A percentile compares a stretch with the other conserved stretches of the same genome.
These are phyloP conservation scores for Drosophila macrothrix DNA, from an alignment of 2,888 invertebrate genomes.

Conservation along the genomic window DNA sequence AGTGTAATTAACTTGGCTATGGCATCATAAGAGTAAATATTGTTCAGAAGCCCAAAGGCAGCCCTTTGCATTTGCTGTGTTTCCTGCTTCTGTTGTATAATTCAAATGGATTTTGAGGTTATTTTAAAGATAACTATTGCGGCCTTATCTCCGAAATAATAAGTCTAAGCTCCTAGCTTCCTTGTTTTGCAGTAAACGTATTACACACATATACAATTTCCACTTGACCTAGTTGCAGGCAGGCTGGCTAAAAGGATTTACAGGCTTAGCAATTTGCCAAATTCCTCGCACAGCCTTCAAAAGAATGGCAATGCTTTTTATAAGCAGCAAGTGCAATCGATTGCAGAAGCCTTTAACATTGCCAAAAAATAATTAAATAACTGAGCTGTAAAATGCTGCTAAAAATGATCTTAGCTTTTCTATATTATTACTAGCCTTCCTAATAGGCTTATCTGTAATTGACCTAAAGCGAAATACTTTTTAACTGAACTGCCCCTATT, in stretches of 20 bases:
- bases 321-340: constrained; percentile 37
- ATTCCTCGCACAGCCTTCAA: constrained; percentile 27
- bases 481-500: not conserved
- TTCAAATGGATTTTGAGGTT: constrained; percentile 75
- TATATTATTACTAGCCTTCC: constrained; percentile 10
- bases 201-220: constrained; percentile 62
- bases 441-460: constrained; percentile 15
- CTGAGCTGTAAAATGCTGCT: constrained; percentile 21
- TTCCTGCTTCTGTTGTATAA: constrained; percentile 57
- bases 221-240: constrained; percentile 69
- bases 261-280: constrained; percentile 52
- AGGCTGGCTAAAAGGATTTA: constrained; percentile 57
- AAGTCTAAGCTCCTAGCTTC: constrained; percentile 53
- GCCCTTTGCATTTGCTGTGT: constrained; percentile 11
- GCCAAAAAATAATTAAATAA: constrained; percentile 42
- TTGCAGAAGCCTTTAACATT: constrained; percentile 31
- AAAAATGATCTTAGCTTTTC: not conserved
- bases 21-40: constrained; percentile 7
- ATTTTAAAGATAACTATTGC: constrained; percentile 72
- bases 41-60: constrained; percentile 7
- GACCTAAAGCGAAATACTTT: constrained; percentile 19
- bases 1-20: constrained; percentile 77
- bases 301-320: constrained; percentile 13
- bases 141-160: constrained; percentile 54
- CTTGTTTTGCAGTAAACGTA: constrained; percentile 44